Evolutionary conservation across 2,113 vertebrate genomes (phyloP), one percentile per base, ranked within the genome.

Genomic region (Vulpes ferrilata): DNA sequence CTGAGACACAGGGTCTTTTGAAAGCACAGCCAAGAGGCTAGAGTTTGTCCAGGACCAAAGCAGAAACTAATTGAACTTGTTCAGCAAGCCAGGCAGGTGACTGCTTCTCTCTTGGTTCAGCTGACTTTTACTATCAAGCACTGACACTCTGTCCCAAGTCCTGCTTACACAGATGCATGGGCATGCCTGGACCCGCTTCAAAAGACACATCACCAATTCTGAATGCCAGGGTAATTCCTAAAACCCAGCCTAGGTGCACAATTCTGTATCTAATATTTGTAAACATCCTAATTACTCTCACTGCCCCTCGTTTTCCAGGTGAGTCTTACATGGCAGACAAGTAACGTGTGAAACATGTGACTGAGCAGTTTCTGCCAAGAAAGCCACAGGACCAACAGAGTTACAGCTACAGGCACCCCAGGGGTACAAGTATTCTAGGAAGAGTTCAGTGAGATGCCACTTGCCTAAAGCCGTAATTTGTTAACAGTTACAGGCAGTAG

Each of bases 391-490:
- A 71, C 17, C 8, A 22, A 20, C 25, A 27, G 16, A 27, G 1
- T 3, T 17, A 71, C 19, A 32, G 23, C 38, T 23, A 16, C 48
- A 59, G 59, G 60, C 8, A 19, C 3, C 74, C 17, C 11, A 2
- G 20, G 25, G 11, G 12, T 3, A 35, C 30, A 11, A 9, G 23
- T 0, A 11, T 38, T 3, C 3, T 0, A 5, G 0, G 0, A 23
- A 43, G 20, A 19, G 11, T 23, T 60, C 16, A 2, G 2, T 2
- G 7, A 11, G 51, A n/a, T 0, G n/a, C 51, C 27, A 1, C 22
- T 4, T 2, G 2, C 78, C 90, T 27, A 22, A 89, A 17, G 9
- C 13, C 15, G 0, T 25, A 59, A 87, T 51, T 43, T 67, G 3
- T 16, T 5, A 71, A 79, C 19, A 57, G 7, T 1, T 51, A 11